A percentile compares a stretch with the other conserved stretches of the same genome.
Conservation (phyloP, 37 sponge, comb jelly and placozoan genomes). For the Hexactinellida sp. region DNA sequence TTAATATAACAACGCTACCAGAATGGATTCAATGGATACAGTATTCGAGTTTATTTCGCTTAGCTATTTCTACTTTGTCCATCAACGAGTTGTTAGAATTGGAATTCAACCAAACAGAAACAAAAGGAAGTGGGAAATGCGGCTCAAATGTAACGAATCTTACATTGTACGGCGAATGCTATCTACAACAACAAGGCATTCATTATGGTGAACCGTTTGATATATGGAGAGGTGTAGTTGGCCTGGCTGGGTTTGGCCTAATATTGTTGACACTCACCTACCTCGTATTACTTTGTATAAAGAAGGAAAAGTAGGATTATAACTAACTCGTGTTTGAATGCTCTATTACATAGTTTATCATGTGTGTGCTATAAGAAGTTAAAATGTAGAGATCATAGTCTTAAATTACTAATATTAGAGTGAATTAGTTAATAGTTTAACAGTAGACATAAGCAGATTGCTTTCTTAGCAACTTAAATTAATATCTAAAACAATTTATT, state of each 20-base stretch:
- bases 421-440: no score
- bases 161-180: background rate
- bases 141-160: no score
- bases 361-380: no score
- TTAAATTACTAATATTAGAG: no score
- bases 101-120: background rate
- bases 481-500: no score
- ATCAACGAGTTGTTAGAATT: background rate
- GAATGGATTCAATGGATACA: constrained; percentile 52
- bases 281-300: background rate
- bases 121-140: no score
- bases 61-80: constrained; percentile 14
- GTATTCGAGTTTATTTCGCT: constrained; percentile 53
- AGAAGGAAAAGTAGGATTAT: no score
- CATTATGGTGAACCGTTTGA: background rate
- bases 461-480: no score
- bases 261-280: background rate
- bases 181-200: background rate
- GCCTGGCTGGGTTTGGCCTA: background rate
- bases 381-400: no score
- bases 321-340: no score
- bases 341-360: no score
- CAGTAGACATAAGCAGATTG: no score
- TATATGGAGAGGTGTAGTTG: background rate
- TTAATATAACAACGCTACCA: constrained; percentile 38